Conservation (phyloP, 2,797 vertebrate species). For the Anas bernieri region DNA sequence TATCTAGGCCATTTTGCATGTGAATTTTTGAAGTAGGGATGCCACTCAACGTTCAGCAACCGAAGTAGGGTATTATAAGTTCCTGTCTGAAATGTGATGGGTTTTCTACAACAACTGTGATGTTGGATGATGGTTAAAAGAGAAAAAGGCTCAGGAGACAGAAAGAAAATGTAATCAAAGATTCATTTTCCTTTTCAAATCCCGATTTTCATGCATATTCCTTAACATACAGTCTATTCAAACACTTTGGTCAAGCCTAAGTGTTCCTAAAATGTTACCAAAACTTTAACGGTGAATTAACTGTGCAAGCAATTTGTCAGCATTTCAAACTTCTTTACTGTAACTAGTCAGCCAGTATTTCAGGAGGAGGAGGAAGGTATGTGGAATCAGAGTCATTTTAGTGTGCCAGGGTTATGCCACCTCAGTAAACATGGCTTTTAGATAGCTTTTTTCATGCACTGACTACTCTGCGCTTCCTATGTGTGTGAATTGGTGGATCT, state of each 20-base stretch:
- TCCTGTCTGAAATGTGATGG: not conserved
- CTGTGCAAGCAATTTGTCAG: not conserved
- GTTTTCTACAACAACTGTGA: not conserved
- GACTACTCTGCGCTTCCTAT: slow-evolving; percentile 20
- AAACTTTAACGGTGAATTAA: not conserved
- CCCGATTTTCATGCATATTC: not conserved
- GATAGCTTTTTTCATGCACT: not conserved
- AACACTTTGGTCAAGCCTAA: not conserved
- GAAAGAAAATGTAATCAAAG: not conserved
- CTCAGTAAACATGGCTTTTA: not conserved
- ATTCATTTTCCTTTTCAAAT: not conserved
- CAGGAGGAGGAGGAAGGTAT: not conserved
- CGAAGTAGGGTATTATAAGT: not conserved
- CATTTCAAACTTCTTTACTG: not conserved
- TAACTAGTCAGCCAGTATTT: not conserved
- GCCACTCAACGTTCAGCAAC: not conserved
- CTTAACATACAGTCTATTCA: not conserved
- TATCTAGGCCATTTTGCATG: not conserved
- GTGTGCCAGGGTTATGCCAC: not conserved
- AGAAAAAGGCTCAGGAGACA: not conserved
- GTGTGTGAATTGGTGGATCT: slow-evolving; percentile 47
- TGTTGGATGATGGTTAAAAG: not conserved
- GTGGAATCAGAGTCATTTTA: not conserved
- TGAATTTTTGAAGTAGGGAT: not conserved
- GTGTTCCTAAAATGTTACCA: not conserved